Base-by-base conservation (phyloP, 2,797 vertebrate genomes). In the Lagodon rhomboides region DNA sequence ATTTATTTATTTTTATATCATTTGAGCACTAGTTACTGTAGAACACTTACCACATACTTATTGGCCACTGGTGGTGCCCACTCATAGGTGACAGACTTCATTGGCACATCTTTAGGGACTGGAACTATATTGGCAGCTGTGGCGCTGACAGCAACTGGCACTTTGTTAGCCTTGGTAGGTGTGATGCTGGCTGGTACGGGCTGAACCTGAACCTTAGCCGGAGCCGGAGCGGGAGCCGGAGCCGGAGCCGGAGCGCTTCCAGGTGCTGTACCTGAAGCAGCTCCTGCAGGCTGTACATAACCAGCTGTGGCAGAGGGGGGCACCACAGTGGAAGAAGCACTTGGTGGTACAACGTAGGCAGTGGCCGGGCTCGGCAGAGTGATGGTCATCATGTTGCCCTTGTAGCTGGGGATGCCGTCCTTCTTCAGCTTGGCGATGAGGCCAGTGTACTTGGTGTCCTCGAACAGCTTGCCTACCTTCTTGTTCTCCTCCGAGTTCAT, bases 51-150 rank as follows among this genome's bases (percentile, higher is more conserved):
- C 96, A 99, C 69, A 7, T 95, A 93, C 85, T 98, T 97, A 87
- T 97, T 98, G 73, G 97, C 95, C 46, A 98, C 97, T 20, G 97
- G 98, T 64, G 98, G 98, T 15, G 97, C 97, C 98, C 98, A 99
- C 80, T 99, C 98, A 0, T 98, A 99, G 56, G 97, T 98, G 59
- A 98, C 96, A 0, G 97, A 96, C 86, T 95, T 97, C 80, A 97
- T 95, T 4, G 96, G 95, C 22, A 95, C 70, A 43, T 97, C 96
- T 87, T 96, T 97, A 90, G 95, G 95, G 79, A 96, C 94, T 41
- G 96, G 92, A 43, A 95, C 91, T 4, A 95, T 93, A 34, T 78
- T 96, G 68, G 92, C 96, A 60, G 96, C 89, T 17, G 95, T 88
- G 58, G 95, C 84, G 0, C 25, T 67, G 51, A 83, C 15, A 10